Evolutionary conservation across 2,888 invertebrate genomes (phyloP).

Genomic region (Matsumyia berberina): DNA sequence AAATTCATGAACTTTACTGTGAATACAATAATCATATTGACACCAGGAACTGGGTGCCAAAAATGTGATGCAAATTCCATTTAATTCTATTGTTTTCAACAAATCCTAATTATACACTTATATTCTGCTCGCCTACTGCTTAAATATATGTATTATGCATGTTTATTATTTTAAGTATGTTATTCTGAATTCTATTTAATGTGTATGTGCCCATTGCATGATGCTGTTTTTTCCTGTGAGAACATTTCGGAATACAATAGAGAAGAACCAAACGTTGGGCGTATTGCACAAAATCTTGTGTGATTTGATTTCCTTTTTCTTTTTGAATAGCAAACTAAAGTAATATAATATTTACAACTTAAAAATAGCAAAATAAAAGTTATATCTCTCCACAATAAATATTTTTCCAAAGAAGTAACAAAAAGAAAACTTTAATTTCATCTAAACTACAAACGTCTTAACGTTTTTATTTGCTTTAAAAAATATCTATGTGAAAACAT

Average conservation of each 20-base stretch:
- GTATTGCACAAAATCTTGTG: constrained; percentile 69
- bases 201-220: constrained; percentile 56
- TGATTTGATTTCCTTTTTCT: no score
- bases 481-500: constrained; percentile 59
- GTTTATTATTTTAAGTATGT: constrained; percentile 53
- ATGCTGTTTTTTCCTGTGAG: constrained; percentile 32
- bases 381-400: constrained; percentile 66
- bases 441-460: constrained; percentile 57
- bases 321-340: constrained; percentile 50
- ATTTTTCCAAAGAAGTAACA: constrained; percentile 66
- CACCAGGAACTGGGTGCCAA: constrained; percentile 38
- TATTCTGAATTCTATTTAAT: constrained; percentile 56
- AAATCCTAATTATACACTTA: constrained; percentile 32
- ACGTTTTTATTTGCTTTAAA: constrained; percentile 44
- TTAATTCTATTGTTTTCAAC: constrained; percentile 45
- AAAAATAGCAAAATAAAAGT: constrained; percentile 48
- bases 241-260: constrained; percentile 23
- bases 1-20: constrained; percentile 14
- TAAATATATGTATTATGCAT: constrained; percentile 38
- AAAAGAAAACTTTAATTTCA: constrained; percentile 56
- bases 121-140: constrained; percentile 45
- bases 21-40: constrained; percentile 24
- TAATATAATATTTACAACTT: constrained; percentile 67
- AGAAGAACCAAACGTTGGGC: constrained; percentile 53
- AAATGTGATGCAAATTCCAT: constrained; percentile 63